phyloP scores from a whole-genome alignment of 92 coral and sea anemone species.

The Bergia puertoricense region DNA sequence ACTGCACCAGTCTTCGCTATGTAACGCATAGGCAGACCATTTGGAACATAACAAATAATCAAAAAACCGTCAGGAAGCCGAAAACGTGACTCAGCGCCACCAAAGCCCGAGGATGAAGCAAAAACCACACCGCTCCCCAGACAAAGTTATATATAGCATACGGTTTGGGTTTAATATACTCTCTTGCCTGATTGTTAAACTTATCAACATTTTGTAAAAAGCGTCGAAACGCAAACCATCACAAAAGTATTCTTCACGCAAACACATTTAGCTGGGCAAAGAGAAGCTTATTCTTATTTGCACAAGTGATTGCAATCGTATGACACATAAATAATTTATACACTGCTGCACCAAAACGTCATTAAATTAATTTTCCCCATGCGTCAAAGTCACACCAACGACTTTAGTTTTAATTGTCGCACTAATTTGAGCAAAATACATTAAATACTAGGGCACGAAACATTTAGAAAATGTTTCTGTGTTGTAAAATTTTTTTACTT shows the following conservation, averaged over 20 bases:
- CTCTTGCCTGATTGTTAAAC: not conserved
- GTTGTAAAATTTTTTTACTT: not conserved
- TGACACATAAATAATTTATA: not conserved
- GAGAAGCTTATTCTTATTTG: not conserved
- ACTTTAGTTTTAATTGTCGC: not conserved
- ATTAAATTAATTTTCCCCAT: not conserved
- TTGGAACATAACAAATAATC: too few species aligned
- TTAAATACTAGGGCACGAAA: not conserved
- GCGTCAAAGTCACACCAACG: not conserved
- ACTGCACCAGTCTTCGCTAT: too few species aligned
- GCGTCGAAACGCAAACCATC: not conserved
- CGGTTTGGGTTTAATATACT: too few species aligned
- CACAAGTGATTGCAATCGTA: not conserved
- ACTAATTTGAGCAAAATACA: not conserved
- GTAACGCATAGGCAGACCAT: too few species aligned
- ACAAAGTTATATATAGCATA: too few species aligned
- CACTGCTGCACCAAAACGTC: not conserved
- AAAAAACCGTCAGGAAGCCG: too few species aligned
- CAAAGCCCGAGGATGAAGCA: too few species aligned
- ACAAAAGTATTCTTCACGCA: not conserved
- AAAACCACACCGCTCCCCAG: too few species aligned
- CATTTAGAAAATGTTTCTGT: not conserved
- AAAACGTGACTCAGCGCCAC: too few species aligned
- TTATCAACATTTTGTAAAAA: too few species aligned
- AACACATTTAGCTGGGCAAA: not conserved